Conservation (phyloP, 2,113 vertebrate species). For the Sceloporus tristichus region DNA sequence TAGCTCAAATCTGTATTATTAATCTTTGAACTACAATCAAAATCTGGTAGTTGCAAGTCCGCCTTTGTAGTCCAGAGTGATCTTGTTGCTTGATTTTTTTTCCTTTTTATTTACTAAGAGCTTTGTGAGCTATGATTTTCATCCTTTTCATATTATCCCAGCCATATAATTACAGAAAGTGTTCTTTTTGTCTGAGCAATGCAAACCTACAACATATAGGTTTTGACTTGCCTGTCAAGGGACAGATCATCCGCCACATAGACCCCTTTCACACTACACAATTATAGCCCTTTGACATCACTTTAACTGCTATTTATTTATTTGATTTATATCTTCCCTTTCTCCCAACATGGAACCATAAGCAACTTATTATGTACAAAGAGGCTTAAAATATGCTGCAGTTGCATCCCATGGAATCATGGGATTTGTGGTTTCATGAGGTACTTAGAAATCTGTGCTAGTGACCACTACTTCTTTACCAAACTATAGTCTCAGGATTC, state of each 20-base stretch:
- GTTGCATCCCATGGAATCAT: no score
- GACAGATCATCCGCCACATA: conserved; percentile 25
- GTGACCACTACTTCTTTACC: no score
- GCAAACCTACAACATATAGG: conserved; percentile 38
- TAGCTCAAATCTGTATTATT: conserved; percentile 51
- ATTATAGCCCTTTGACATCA: no score
- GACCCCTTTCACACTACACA: background rate
- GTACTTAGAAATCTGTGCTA: no score
- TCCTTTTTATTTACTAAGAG: conserved; percentile 61
- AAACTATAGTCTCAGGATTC: no score
- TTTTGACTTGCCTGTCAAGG: conserved; percentile 37
- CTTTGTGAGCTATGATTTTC: conserved; percentile 58
- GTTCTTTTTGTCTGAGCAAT: conserved; percentile 35
- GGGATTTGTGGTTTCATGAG: no score
- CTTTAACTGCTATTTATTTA: no score
- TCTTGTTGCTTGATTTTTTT: conserved; percentile 52
- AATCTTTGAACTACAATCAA: conserved; percentile 51
- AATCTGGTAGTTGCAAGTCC: conserved; percentile 17
- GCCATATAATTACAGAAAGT: conserved; percentile 53
- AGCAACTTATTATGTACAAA: no score
- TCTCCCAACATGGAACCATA: no score
- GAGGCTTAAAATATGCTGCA: no score
- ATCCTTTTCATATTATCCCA: conserved; percentile 46
- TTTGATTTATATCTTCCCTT: no score
- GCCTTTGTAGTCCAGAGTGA: conserved; percentile 1